Evolutionary conservation across 2,113 vertebrate species (phyloP).

Genomic region (Porphyrio hochstetteri): DNA sequence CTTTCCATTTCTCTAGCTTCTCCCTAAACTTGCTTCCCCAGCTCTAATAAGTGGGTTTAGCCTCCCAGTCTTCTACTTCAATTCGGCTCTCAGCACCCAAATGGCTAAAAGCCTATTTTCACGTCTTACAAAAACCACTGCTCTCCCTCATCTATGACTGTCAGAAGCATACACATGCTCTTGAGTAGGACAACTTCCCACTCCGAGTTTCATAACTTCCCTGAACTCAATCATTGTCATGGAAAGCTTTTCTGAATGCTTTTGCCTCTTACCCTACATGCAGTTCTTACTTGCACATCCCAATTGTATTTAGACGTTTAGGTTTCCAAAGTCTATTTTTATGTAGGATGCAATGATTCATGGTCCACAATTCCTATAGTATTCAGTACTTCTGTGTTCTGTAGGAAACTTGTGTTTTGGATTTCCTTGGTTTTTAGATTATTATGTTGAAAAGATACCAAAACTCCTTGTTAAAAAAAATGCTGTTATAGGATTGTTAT

Average conservation of each 20-base stretch:
- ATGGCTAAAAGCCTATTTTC: not conserved
- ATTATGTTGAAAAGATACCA: not conserved
- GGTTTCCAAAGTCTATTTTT: constrained; percentile 2
- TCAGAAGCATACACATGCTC: not conserved
- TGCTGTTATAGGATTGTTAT: not conserved
- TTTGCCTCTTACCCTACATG: not conserved
- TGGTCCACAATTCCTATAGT: not conserved
- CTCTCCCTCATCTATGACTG: not conserved
- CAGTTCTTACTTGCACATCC: not conserved
- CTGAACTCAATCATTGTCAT: not conserved
- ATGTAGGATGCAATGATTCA: not conserved
- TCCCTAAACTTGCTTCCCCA: not conserved
- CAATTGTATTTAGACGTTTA: not conserved
- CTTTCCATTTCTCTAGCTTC: not conserved
- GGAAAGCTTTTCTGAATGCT: not conserved
- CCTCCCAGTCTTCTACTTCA: not conserved
- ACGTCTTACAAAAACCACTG: not conserved
- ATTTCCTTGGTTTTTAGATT: not conserved
- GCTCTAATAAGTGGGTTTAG: not conserved
- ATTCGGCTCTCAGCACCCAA: not conserved
- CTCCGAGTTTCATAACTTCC: not conserved
- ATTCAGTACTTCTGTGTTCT: not conserved
- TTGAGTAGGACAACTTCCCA: not conserved
- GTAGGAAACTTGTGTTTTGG: not conserved
- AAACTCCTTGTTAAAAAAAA: not conserved